Base-by-base conservation (phyloP, 2,797 vertebrate genomes). In the Hemitrygon akajei region DNA sequence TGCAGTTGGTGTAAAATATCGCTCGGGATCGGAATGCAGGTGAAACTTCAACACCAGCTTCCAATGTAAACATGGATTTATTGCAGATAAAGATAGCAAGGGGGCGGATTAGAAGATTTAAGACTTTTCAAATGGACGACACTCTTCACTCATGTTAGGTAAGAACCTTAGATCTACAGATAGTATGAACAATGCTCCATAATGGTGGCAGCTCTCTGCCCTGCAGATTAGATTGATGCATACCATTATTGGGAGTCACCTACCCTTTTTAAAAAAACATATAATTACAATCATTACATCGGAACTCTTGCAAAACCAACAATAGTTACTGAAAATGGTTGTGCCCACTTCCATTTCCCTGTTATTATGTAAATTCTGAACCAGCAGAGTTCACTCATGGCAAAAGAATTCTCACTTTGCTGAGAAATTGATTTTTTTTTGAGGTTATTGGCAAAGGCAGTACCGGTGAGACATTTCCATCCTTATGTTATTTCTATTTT, bases 201-300 rank as follows among this genome's bases (percentile, higher is more conserved):
- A 75, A 40, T 40, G 91, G 27, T 76, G 40, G 91, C 71, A 75
- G 71, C 93, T 75, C 37, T 14, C 76, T 93, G 71, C 40, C 87
- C 71, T 56, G 71, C 37, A 93, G 71, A 76, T 93, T 89, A 58
- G 91, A 76, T 47, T 93, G 91, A 71, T 93, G 40, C 71, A 76
- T 75, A 40, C 91, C 91, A 93, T 76, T 93, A 93, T 58, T 30
- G 69, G 91, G 91, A 93, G 91, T 93, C 71, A 47, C 71, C 91
- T 75, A 75, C 2, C 91, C 40, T 58, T 76, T 92, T 30, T n/a
- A 47, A 73, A 47, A 37, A 30, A 93, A 47, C 25, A 56, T 40
- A 93, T 93, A 93, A 93, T 93, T 93, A 93, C 25, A 16, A 40
- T 93, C 11, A 93, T 93, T 93, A 76, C 25, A 37, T 30, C 69